Conservation (phyloP, 1,140 invertebrate species). For the Drosophila nikananu region DNA sequence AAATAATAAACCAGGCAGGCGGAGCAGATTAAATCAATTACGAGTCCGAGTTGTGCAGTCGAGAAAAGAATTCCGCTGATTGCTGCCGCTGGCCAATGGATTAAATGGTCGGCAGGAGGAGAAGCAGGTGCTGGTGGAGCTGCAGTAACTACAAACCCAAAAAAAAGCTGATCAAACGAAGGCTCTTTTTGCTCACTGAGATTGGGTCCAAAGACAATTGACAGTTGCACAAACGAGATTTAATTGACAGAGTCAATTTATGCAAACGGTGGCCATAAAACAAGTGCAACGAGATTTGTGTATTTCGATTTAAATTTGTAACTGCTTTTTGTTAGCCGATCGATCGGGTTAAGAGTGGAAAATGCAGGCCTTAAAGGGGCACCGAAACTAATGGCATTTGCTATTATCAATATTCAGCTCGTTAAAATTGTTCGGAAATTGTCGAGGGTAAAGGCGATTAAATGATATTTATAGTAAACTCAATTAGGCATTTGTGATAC, state of each 20-base stretch:
- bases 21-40: conserved; percentile 79
- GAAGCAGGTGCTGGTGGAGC: conserved; percentile 5
- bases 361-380: conserved; percentile 14
- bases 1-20: conserved; percentile 74
- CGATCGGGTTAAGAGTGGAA: conserved; percentile 7
- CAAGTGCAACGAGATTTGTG: conserved; percentile 53
- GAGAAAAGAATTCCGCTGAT: conserved; percentile 62
- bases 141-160: conserved; percentile 21
- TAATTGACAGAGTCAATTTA: conserved; percentile 81
- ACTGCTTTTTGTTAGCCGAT: conserved; percentile 19
- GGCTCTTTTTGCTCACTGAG: conserved; percentile 32
- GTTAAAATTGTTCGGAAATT: conserved; percentile 33
- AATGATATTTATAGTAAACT: background rate
- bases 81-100: conserved; percentile 41
- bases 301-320: conserved; percentile 35
- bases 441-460: background rate
- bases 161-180: conserved; percentile 22
- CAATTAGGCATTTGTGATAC: background rate
- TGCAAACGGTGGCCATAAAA: conserved; percentile 73
- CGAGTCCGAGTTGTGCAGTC: conserved; percentile 26
- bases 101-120: conserved; percentile 15
- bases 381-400: conserved; percentile 13
- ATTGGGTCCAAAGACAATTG: conserved; percentile 58
- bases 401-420: conserved; percentile 6
- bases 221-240: conserved; percentile 72